These are phyloP conservation scores for Raja brachyura DNA, from an alignment of 2,113 vertebrate species.

Conservation along the genomic window DNA sequence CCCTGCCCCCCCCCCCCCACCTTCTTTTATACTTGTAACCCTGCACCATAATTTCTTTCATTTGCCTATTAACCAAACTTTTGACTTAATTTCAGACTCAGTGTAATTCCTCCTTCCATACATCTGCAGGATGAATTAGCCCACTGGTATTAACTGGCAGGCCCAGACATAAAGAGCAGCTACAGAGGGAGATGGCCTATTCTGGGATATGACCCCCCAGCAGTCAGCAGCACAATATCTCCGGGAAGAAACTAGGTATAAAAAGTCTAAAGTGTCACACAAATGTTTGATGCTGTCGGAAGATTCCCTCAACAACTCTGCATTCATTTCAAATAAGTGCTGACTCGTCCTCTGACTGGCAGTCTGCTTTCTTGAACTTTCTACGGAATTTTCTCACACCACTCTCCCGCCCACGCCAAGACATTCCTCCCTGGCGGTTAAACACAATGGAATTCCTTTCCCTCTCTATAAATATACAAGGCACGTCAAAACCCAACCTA, in stretches of 20 bases:
- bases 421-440: not conserved
- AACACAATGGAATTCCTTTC: not conserved
- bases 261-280: not conserved
- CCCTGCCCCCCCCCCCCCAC: no score
- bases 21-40: no score
- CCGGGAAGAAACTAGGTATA: not conserved
- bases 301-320: not conserved
- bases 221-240: not conserved
- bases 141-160: not conserved
- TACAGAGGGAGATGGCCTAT: not conserved
- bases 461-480: not conserved
- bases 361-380: not conserved
- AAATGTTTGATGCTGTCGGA: not conserved
- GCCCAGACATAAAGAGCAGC: not conserved
- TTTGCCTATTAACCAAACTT: no score
- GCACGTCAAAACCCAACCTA: not conserved
- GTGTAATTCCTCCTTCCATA: not conserved
- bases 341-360: not conserved
- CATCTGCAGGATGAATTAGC: not conserved
- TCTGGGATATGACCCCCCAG: not conserved
- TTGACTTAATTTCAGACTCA: no score
- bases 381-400: not conserved
- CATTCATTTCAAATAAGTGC: constrained; percentile 4
- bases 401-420: not conserved
- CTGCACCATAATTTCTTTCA: no score